Evolutionary conservation across 2,888 invertebrate species (phyloP), one percentile per base, ranked within the genome.

Genomic region (Synergus itoensis): DNA sequence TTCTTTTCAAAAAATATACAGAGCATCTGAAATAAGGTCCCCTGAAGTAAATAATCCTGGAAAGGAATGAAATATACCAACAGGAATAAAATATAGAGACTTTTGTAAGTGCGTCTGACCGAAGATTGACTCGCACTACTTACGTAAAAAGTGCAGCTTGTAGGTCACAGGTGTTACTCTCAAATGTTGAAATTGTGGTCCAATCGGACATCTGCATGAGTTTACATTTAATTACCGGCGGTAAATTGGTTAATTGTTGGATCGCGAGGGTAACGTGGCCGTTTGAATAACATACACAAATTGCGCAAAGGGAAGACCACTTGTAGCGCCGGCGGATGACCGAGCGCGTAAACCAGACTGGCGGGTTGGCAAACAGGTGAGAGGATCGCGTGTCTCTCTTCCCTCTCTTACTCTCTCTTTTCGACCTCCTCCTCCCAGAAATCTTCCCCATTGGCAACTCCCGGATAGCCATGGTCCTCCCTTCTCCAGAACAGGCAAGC

Each of bases 281-380:
- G n/a, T 36, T 73, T 28, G n/a, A 41, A 14, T 62, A 48, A 73
- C 73, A 53, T 18, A 48, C 28, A 73, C 53, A 53, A 73, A 36
- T 64, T 65, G 77, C 41, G 60, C 77, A 21, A 69, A 48, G 18
- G 48, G 63, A 77, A 82, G 84, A 77, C 87, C 89, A 87, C 89
- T 88, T 86, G 87, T 87, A 86, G 87, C 85, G 87, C 82, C 88
- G 84, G 87, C 87, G 86, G 87, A 87, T 90, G 89, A 90, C 86
- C 87, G 89, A 86, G 86, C 88, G 89, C 89, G 88, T 89, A 85
- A 88, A 89, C 90, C 84, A 88, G 88, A 89, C 89, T 89, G 77
- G 77, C 77, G 77, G 63, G 43, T 77, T 64, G 77, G 77, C 77
- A 77, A 77, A 77, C 77, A 77, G 77, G 77, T 77, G 77, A 77